Conservation (phyloP, 1,140 invertebrate genomes). For the Carposina sasakii region DNA sequence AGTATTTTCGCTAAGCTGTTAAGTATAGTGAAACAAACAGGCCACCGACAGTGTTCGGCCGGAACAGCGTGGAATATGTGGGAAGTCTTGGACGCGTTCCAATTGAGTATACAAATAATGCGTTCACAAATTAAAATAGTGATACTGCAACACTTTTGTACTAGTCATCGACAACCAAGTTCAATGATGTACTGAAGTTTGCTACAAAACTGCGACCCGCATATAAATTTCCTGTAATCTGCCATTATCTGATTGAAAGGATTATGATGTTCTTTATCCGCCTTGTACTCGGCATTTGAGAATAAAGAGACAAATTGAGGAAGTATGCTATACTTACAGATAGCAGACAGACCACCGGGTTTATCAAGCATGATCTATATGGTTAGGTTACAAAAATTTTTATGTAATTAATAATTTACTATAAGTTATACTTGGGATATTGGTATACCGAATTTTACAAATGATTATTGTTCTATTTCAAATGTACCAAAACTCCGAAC, state of each 20-base stretch:
- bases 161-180: constrained; percentile 43
- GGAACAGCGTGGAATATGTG: constrained; percentile 31
- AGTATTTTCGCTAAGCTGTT: too few species aligned
- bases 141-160: too few species aligned
- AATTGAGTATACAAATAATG: constrained; percentile 47
- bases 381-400: too few species aligned
- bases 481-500: too few species aligned
- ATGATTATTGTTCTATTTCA: too few species aligned
- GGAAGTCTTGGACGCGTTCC: constrained; percentile 42
- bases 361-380: too few species aligned
- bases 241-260: constrained; percentile 41
- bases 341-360: too few species aligned
- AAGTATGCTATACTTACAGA: too few species aligned
- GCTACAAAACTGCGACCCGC: constrained; percentile 16
- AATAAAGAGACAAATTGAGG: constrained; percentile 43
- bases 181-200: too few species aligned
- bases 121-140: too few species aligned
- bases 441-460: constrained; percentile 28
- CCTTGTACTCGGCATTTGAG: constrained; percentile 23
- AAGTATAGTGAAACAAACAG: constrained; percentile 12
- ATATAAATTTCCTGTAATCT: constrained; percentile 27
- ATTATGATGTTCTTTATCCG: constrained; percentile 50
- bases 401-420: too few species aligned
- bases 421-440: too few species aligned
- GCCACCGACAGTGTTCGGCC: constrained; percentile 43